phyloP scores from a whole-genome alignment of 2,113 vertebrate genomes.

The Probosciger aterrimus region DNA sequence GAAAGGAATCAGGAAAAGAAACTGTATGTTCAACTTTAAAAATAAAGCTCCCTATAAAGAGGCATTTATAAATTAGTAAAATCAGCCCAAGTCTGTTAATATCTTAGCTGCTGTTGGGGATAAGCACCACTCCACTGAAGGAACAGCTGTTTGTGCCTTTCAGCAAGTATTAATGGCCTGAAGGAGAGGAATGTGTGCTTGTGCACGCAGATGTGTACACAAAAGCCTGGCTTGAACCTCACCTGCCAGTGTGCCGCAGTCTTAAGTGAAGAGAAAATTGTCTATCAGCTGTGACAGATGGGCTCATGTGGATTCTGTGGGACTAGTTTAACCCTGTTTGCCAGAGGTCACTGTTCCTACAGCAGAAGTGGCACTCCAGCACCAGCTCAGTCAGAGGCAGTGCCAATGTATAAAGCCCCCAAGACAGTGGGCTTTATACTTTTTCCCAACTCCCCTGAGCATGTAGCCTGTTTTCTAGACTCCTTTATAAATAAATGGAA shows the following conservation, averaged over 20 bases:
- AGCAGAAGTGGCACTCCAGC: background rate
- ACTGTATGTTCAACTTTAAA: background rate
- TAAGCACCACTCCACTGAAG: background rate
- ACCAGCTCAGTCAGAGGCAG: background rate
- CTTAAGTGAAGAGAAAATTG: background rate
- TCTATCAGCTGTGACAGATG: background rate
- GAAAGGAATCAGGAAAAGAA: background rate
- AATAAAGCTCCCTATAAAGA: background rate
- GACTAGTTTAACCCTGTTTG: background rate
- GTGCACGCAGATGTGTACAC: background rate
- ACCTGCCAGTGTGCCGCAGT: background rate
- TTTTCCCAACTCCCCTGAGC: background rate
- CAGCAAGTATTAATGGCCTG: background rate
- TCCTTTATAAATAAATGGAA: background rate
- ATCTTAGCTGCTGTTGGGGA: background rate
- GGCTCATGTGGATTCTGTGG: background rate
- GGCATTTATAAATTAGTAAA: background rate
- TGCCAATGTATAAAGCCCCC: fast-evolving
- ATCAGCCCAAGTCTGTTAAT: background rate
- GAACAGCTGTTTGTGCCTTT: background rate
- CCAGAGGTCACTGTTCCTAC: background rate
- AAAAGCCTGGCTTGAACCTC: background rate
- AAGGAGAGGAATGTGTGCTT: background rate
- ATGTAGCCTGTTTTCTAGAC: background rate
- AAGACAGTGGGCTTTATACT: background rate